A percentile compares a stretch with the other conserved stretches of the same genome.
Conservation (phyloP, 2,888 invertebrate genomes). For the Cryptophagus acutangulus region DNA sequence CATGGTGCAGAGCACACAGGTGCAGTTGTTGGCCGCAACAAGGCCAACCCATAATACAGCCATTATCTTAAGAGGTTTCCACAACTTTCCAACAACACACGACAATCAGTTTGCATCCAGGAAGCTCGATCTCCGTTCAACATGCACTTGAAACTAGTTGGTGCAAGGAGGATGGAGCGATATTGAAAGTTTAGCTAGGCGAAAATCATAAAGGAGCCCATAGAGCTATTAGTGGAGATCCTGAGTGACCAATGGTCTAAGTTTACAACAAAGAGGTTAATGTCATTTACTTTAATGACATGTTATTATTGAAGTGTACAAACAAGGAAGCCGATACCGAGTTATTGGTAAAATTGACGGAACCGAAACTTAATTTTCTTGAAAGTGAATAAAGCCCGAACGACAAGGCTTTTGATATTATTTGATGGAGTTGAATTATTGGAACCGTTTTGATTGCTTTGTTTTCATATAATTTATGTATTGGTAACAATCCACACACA, state of each 20-base stretch:
- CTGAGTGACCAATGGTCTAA: slow-evolving; percentile 37
- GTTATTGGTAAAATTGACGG: slow-evolving; percentile 21
- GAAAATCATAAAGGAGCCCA: background rate
- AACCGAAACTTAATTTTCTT: slow-evolving; percentile 25
- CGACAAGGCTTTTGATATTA: slow-evolving; percentile 18
- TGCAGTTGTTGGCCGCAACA: slow-evolving; percentile 35
- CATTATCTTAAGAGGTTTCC: slow-evolving; percentile 43
- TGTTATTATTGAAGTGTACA: slow-evolving; percentile 38
- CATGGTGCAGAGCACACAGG: slow-evolving; percentile 36
- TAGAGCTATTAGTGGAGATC: background rate
- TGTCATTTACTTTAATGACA: slow-evolving; percentile 38
- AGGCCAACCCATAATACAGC: slow-evolving; percentile 39
- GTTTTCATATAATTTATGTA: slow-evolving; percentile 14
- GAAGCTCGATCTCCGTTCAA: too few species aligned
- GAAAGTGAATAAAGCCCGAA: slow-evolving; percentile 16
- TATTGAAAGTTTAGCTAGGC: too few species aligned
- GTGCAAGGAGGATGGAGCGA: too few species aligned
- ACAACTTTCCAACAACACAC: slow-evolving; percentile 30
- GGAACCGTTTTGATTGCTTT: slow-evolving; percentile 20
- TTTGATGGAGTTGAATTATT: slow-evolving; percentile 24
- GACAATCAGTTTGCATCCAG: too few species aligned
- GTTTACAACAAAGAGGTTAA: slow-evolving; percentile 41
- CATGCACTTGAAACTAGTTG: too few species aligned
- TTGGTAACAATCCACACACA: background rate
- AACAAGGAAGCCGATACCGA: slow-evolving; percentile 28